Base-by-base conservation (phyloP, 2,113 vertebrate species). In the Xiphophorus couchianus region DNA sequence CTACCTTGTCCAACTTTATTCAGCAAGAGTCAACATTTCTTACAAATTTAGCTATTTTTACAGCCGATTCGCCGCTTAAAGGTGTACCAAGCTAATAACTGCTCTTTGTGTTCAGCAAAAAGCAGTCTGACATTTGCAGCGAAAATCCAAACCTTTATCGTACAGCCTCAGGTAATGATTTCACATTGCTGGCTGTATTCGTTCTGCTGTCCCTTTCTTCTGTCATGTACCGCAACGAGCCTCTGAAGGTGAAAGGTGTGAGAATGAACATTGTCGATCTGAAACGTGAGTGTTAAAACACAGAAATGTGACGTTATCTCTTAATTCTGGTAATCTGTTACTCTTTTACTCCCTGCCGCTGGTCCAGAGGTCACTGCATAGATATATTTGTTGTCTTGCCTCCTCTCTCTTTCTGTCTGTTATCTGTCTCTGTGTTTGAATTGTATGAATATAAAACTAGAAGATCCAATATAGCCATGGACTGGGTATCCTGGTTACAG, bases 291-390 rank as follows among this genome's bases (percentile, higher is more conserved):
- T 8, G 37, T 22, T 29, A 58, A 67, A 69, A 48, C 27, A 17
- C 30, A 61, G 0, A 71, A 64, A 67, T 27, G n/a, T 30, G 44
- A 63, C 0, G 17, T 74, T 76, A 81, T 79, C 62, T 54, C 1
- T 2, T 0, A 2, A 0, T 37, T 74, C 54, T 44, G 75, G 0
- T 3, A 88, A 87, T 87, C 78, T 80, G 69, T 86, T 44, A 77
- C 87, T 80, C 44, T 44, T 22, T 2, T 31, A 4, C 1, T 1
- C 60, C 14, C 74, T 15, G 11, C 54, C 13, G 63, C 64, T 63
- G 75, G 81, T 92, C 86, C 91, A 85, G 69, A 89, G 88, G 86
- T 89, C 84, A 73, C 4, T 27, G 6, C 60, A 0, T n/a, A 0
- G 3, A 15, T 15, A 6, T 15, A 30, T 17, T 4, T 1, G 5